Evolutionary conservation across 2,888 invertebrate genomes (phyloP).

Genomic region (Rotaria macrura): DNA sequence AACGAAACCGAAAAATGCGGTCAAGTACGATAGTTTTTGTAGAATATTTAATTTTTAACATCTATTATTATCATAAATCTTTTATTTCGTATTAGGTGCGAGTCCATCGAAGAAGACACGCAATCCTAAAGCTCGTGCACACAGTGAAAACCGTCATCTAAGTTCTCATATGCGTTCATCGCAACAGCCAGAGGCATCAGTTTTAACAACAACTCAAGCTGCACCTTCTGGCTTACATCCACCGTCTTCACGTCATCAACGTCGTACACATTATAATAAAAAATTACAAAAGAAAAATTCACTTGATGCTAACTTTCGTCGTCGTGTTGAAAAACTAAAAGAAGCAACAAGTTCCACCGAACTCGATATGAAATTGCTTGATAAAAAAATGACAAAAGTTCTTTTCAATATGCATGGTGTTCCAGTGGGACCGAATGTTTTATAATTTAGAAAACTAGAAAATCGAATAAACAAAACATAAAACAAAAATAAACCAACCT

Average conservation of each 20-base stretch:
- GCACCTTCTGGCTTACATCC: not conserved
- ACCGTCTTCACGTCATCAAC: not conserved
- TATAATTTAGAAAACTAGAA: too few relatives aligned
- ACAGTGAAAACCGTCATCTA: not conserved
- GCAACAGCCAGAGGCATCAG: not conserved
- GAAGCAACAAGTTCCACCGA: slow-evolving; percentile 28
- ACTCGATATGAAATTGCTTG: slow-evolving; percentile 28
- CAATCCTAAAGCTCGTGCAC: not conserved
- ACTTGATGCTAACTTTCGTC: slow-evolving; percentile 25
- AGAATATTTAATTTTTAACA: not conserved
- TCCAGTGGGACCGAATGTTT: slow-evolving; percentile 30
- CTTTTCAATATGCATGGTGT: slow-evolving; percentile 32
- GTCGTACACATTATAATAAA: slow-evolving; percentile 26
- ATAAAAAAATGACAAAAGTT: slow-evolving; percentile 29
- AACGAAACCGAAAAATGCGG: not conserved
- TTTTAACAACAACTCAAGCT: not conserved
- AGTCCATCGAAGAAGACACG: not conserved
- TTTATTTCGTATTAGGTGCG: not conserved
- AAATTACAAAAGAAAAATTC: slow-evolving; percentile 32
- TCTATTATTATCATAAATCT: not conserved
- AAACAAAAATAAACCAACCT: not conserved
- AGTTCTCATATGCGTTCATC: not conserved
- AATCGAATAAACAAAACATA: not conserved
- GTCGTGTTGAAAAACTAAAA: slow-evolving; percentile 27
- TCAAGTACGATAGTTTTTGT: not conserved